Conservation (phyloP, 2,113 vertebrate species). For the Uria aalge region DNA sequence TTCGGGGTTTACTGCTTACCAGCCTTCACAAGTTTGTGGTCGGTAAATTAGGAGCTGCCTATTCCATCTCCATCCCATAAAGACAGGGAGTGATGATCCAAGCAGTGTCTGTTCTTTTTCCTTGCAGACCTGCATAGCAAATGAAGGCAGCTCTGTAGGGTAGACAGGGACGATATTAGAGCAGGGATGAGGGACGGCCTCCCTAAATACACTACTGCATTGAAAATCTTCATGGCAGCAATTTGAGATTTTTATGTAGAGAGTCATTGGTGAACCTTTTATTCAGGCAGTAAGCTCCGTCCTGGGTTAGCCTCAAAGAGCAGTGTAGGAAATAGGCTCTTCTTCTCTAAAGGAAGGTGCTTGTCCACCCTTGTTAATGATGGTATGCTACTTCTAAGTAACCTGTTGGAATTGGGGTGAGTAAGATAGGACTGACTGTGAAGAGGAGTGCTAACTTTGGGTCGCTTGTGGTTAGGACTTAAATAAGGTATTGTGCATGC, state of each 20-base stretch:
- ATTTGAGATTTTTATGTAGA: background rate
- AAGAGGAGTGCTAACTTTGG: background rate
- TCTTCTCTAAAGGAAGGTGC: background rate
- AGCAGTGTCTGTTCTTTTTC: background rate
- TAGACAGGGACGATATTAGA: background rate
- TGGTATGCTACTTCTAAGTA: background rate
- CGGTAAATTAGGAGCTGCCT: background rate
- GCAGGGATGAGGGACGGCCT: background rate
- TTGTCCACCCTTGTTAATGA: background rate
- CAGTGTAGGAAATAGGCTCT: background rate
- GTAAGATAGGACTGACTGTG: background rate
- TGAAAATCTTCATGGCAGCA: background rate
- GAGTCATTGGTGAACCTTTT: background rate
- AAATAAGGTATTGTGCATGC: background rate
- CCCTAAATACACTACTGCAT: background rate
- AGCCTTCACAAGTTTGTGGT: background rate
- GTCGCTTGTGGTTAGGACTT: background rate
- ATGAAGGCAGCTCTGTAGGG: accelerated
- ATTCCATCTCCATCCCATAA: background rate
- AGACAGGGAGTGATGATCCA: accelerated
- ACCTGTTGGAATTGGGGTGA: background rate
- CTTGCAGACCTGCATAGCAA: background rate
- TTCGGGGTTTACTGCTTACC: background rate
- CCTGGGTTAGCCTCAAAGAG: background rate
- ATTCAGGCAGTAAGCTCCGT: background rate